Evolutionary conservation across 2,888 invertebrate species (phyloP).

Genomic region (Eilema depressum): DNA sequence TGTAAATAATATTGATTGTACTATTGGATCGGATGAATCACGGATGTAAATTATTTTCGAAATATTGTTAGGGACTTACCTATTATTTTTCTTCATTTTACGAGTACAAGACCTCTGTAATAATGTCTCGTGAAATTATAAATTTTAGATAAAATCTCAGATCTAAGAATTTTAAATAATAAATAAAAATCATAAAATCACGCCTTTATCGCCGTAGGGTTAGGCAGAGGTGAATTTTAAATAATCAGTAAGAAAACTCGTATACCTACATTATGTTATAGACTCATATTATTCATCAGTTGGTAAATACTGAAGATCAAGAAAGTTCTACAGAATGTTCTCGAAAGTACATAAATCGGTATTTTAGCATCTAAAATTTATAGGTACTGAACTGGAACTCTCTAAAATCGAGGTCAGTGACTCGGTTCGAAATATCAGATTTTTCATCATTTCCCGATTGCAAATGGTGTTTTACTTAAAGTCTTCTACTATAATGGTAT

Average conservation of each 20-base stretch:
- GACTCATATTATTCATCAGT: not conserved
- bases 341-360: not conserved
- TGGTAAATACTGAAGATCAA: not conserved
- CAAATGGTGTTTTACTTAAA: not conserved
- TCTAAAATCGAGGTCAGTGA: not conserved
- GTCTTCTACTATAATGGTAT: not conserved
- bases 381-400: not conserved
- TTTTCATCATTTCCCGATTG: not conserved
- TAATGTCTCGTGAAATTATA: not conserved
- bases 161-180: no score
- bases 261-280: not conserved
- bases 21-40: not conserved
- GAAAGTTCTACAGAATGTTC: constrained; percentile 3
- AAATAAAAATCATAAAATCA: no score
- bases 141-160: not conserved
- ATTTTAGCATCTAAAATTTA: not conserved
- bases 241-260: no score
- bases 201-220: no score
- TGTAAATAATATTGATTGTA: no score
- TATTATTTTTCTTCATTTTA: no score
- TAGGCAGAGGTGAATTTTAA: no score
- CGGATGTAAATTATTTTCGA: not conserved
- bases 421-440: no score
- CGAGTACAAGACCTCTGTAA: not conserved
- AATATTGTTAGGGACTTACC: no score